Conservation (phyloP, 1,140 invertebrate genomes). For the Macrocentrus cingulum region DNA sequence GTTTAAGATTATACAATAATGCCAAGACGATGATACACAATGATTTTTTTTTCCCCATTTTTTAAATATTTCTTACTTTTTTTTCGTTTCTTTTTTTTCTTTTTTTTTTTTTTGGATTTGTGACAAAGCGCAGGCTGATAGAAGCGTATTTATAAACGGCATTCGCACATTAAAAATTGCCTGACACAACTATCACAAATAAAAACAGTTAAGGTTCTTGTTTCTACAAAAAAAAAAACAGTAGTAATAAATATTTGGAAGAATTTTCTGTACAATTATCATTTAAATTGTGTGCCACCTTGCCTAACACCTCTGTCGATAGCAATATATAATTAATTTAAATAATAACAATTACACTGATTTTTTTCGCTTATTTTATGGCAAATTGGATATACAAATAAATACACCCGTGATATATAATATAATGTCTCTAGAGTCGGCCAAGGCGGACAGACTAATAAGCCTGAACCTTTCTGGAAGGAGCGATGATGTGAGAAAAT, state of each 20-base stretch:
- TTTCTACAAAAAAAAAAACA: slow-evolving; percentile 17
- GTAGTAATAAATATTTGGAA: slow-evolving; percentile 38
- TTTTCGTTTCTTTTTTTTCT: not conserved
- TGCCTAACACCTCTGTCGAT: slow-evolving; percentile 11
- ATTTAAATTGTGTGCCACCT: slow-evolving; percentile 15
- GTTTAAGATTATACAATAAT: not conserved
- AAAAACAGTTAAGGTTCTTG: too few relatives aligned
- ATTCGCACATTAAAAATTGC: slow-evolving; percentile 6
- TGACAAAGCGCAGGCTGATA: slow-evolving; percentile 7
- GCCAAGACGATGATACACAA: slow-evolving; percentile 3
- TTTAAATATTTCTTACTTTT: too few relatives aligned
- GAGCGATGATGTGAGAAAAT: slow-evolving; percentile 23
- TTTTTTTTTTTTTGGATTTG: not conserved
- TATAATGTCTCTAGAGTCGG: too few relatives aligned
- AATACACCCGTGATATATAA: not conserved
- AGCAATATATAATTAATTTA: slow-evolving; percentile 3
- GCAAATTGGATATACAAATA: not conserved
- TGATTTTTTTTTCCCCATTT: not conserved
- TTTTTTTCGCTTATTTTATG: too few relatives aligned
- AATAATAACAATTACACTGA: slow-evolving; percentile 8
- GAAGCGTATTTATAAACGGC: not conserved
- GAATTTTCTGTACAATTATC: slow-evolving; percentile 39
- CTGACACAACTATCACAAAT: not conserved
- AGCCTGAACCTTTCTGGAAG: slow-evolving; percentile 29
- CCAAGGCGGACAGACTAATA: slow-evolving; percentile 20